Conservation (phyloP, 2,113 vertebrate species). For the Mobula hypostoma region DNA sequence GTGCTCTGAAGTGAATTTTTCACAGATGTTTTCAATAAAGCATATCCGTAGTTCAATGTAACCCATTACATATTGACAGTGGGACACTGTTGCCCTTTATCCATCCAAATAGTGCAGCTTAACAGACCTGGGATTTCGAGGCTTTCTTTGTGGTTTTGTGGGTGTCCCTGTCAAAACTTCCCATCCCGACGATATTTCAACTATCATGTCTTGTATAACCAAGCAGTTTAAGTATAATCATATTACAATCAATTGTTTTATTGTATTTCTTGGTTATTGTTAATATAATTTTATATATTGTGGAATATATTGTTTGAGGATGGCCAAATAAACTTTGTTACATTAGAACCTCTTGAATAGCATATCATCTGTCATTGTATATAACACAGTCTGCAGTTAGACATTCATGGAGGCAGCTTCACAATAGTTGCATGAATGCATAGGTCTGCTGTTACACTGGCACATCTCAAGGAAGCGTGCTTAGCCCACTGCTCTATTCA, state of each 20-base stretch:
- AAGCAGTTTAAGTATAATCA: not conserved
- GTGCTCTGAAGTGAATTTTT: conserved; percentile 54
- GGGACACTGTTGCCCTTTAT: conserved; percentile 35
- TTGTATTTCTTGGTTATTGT: not conserved
- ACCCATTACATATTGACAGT: conserved; percentile 48
- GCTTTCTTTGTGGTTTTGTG: conserved; percentile 28
- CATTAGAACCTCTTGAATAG: not conserved
- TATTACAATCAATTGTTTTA: not conserved
- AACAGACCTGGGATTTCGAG: not conserved
- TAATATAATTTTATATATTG: not conserved
- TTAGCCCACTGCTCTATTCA: too few relatives aligned
- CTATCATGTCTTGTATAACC: not conserved
- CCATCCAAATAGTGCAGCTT: conserved; percentile 21
- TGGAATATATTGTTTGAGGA: not conserved
- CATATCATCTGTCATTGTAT: not conserved
- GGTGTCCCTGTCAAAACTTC: conserved; percentile 24
- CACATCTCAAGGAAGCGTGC: too few relatives aligned
- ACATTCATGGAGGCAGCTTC: not conserved
- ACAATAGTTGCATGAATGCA: not conserved
- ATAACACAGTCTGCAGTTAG: not conserved
- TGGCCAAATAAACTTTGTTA: not conserved
- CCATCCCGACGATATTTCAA: not conserved
- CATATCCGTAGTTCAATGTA: conserved; percentile 52
- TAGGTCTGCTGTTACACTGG: not conserved
- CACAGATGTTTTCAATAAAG: conserved; percentile 64